Conservation (phyloP, 2,113 vertebrate species). For the Bucco capensis region DNA sequence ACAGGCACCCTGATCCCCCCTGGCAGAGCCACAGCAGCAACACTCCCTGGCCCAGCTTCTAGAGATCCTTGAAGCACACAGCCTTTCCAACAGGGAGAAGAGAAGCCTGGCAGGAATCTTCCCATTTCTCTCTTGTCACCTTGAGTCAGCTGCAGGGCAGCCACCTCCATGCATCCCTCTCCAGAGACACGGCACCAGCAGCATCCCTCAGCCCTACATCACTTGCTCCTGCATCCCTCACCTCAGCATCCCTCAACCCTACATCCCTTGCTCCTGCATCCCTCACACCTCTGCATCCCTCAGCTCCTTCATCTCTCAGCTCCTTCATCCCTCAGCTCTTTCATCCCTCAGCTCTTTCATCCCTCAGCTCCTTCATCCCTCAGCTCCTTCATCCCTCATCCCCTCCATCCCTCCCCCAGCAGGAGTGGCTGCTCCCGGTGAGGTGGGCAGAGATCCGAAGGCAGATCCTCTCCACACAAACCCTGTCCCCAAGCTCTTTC, state of each 20-base stretch:
- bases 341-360: too few species aligned
- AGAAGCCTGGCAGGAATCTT: background rate
- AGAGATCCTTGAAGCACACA: background rate
- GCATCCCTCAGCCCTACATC: background rate
- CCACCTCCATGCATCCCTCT: background rate
- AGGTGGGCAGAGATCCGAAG: background rate
- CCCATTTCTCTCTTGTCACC: background rate
- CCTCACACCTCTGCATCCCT: background rate
- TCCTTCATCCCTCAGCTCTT: background rate
- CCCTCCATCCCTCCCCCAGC: fast-evolving
- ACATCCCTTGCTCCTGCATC: too few species aligned
- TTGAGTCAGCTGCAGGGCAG: background rate
- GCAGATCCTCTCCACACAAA: background rate
- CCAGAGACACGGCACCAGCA: fast-evolving
- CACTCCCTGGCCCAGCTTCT: background rate
- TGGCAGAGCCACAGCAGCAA: background rate
- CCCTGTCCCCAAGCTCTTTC: background rate
- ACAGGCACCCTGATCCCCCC: background rate
- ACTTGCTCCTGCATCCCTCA: background rate
- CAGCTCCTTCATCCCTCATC: too few species aligned
- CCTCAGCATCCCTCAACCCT: background rate
- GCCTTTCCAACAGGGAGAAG: background rate
- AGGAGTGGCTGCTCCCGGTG: background rate
- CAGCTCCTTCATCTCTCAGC: too few species aligned
- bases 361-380: background rate